phyloP scores from a whole-genome alignment of 2,888 invertebrate genomes.

The Thymelicus acteon region DNA sequence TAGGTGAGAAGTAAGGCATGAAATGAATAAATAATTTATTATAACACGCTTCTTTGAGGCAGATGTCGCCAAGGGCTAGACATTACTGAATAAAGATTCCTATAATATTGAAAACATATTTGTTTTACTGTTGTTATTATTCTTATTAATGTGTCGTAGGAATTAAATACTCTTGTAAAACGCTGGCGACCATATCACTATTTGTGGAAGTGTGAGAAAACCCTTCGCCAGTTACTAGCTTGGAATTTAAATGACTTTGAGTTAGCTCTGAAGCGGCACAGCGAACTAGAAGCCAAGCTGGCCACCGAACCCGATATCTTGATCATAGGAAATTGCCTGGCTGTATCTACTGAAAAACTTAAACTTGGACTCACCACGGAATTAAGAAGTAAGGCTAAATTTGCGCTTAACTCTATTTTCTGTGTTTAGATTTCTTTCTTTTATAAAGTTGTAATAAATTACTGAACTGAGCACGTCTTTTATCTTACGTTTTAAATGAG shows the following conservation, averaged over 20 bases:
- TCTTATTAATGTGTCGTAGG: slow-evolving; percentile 78
- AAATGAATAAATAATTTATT: no score
- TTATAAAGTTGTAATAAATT: no score
- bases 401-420: neutral
- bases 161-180: slow-evolving; percentile 91
- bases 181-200: slow-evolving; percentile 95
- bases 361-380: slow-evolving; percentile 94
- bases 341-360: slow-evolving; percentile 92
- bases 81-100: no score
- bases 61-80: no score
- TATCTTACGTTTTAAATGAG: no score
- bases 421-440: no score
- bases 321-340: slow-evolving; percentile 89
- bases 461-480: no score
- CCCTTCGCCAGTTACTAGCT: slow-evolving; percentile 90
- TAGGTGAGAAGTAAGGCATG: no score
- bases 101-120: no score
- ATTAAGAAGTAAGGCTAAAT: slow-evolving; percentile 86
- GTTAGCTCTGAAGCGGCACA: slow-evolving; percentile 88
- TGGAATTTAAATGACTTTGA: slow-evolving; percentile 92
- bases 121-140: slow-evolving; percentile 63
- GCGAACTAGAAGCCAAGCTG: slow-evolving; percentile 90
- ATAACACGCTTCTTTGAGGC: no score
- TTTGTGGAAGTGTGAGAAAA: slow-evolving; percentile 93
- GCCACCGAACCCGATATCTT: slow-evolving; percentile 90